phyloP scores from a whole-genome alignment of 1,140 invertebrate genomes.

The Cherax destructor region DNA sequence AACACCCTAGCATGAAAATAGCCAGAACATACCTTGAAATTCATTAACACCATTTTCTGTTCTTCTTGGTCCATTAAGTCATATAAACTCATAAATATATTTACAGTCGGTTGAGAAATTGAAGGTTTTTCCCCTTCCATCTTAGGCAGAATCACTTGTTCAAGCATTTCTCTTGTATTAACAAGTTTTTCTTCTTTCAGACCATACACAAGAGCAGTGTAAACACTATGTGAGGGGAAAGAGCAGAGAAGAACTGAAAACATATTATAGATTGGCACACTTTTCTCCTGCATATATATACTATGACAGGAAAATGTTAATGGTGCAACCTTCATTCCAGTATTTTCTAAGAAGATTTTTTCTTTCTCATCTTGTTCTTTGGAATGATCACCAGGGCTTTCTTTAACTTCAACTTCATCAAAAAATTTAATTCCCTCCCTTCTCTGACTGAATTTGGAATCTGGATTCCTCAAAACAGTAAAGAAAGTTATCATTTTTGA shows the following conservation, averaged over 20 bases:
- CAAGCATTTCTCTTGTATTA: conserved; percentile 1
- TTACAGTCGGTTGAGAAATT: conserved; percentile 11
- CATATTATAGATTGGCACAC: not conserved
- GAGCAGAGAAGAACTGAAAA: conserved; percentile 29
- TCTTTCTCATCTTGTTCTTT: not conserved
- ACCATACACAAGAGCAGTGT: conserved; percentile 13
- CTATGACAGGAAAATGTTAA: conserved; percentile 3
- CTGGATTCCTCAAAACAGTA: conserved; percentile 10
- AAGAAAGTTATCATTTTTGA: conserved; percentile 27
- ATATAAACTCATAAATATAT: conserved; percentile 33
- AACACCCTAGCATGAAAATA: too few species aligned
- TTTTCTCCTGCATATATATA: conserved; percentile 13
- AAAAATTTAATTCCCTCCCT: conserved; percentile 44
- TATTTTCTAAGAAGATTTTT: conserved; percentile 11
- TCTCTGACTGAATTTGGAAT: conserved; percentile 15
- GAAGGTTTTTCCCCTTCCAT: conserved; percentile 27
- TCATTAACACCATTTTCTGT: conserved; percentile 2
- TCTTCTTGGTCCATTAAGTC: not conserved
- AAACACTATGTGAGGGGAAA: conserved; percentile 32
- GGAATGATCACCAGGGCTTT: not conserved
- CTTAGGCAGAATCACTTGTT: conserved; percentile 10
- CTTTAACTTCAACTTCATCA: conserved; percentile 14
- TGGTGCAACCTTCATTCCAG: not conserved
- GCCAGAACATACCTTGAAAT: conserved; percentile 26
- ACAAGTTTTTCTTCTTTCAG: not conserved